Evolutionary conservation across 2,797 vertebrate genomes (phyloP).

Genomic region (Anisognathus igniventris): DNA sequence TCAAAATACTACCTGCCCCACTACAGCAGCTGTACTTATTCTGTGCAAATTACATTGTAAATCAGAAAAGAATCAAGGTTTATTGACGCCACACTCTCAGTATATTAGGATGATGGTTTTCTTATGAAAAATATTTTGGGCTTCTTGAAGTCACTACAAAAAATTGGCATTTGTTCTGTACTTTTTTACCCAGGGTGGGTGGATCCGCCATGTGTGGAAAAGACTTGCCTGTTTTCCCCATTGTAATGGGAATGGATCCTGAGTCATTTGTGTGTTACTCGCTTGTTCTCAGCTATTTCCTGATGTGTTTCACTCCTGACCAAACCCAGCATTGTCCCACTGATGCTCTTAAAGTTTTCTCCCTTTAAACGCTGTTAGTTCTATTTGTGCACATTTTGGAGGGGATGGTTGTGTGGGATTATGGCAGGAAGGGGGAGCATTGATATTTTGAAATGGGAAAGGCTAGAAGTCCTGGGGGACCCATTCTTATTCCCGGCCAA

Average conservation of each 20-base stretch:
- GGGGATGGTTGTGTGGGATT: neutral
- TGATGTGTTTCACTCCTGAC: neutral
- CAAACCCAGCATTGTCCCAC: neutral
- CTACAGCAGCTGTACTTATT: neutral
- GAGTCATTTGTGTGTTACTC: neutral
- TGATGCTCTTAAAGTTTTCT: neutral
- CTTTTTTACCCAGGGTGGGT: neutral
- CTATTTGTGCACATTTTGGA: neutral
- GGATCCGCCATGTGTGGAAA: neutral
- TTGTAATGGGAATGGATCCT: slow-evolving; percentile 11
- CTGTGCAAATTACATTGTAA: neutral
- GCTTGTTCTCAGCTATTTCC: slow-evolving; percentile 31
- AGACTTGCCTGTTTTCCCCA: neutral
- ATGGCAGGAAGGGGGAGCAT: neutral
- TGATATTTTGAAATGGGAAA: neutral
- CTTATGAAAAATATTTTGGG: neutral
- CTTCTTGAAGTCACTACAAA: neutral
- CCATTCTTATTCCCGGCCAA: neutral
- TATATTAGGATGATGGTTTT: neutral
- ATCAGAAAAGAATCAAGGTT: neutral
- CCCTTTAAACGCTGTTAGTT: neutral
- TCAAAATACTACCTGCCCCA: neutral
- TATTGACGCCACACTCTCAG: neutral
- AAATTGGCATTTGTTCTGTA: neutral
- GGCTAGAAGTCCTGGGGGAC: neutral